These are phyloP conservation scores for Brienomyrus longianalis DNA, from an alignment of 2,113 vertebrate genomes.

Conservation along the genomic window DNA sequence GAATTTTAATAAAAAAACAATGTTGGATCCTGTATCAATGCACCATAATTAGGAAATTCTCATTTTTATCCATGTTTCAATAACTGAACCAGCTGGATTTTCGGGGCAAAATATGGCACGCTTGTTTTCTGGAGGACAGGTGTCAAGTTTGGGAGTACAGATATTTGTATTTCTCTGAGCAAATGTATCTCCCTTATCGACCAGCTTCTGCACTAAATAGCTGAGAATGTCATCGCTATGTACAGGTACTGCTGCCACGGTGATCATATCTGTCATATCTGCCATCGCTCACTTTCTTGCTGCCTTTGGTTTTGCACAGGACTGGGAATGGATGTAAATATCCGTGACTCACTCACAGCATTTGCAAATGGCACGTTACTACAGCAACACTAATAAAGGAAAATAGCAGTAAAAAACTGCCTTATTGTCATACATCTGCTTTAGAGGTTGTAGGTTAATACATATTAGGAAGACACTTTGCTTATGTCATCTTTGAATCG, in stretches of 20 bases:
- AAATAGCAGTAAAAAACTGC: conserved; percentile 40
- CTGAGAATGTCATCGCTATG: background rate
- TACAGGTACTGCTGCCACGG: background rate
- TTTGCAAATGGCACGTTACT: background rate
- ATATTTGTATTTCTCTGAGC: background rate
- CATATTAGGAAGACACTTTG: conserved; percentile 43
- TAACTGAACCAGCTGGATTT: background rate
- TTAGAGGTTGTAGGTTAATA: conserved; percentile 49
- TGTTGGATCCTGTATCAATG: background rate
- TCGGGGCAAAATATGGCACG: background rate
- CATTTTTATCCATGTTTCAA: background rate
- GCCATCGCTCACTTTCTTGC: background rate
- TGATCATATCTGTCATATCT: background rate
- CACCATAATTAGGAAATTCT: background rate
- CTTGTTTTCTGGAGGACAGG: background rate
- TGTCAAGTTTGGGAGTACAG: background rate
- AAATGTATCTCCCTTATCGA: background rate
- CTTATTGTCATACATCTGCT: conserved; percentile 53
- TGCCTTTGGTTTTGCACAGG: background rate
- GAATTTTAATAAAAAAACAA: conserved; percentile 33
- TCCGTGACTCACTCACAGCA: background rate
- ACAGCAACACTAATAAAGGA: background rate
- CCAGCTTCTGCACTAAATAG: background rate
- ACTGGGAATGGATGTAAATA: background rate
- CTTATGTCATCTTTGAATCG: conserved; percentile 55